These are phyloP conservation scores for Rhinoptilus africanus DNA, from an alignment of 2,113 vertebrate species.

Conservation along the genomic window DNA sequence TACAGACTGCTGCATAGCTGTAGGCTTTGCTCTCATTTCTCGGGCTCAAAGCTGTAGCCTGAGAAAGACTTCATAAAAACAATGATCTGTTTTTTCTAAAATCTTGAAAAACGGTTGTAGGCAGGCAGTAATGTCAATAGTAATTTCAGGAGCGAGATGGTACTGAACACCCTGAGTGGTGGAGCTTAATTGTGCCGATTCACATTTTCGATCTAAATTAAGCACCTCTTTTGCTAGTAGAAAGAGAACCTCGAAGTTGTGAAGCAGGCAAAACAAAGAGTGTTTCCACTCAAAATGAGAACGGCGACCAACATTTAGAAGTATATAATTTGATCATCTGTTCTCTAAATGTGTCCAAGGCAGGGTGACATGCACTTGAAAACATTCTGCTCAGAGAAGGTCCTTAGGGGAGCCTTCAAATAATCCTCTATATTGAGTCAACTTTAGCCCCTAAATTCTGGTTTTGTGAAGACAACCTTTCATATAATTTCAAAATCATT, in stretches of 20 bases:
- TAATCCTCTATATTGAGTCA: background rate
- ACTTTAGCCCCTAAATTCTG: background rate
- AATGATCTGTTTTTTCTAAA: slow-evolving; percentile 74
- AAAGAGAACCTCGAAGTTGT: slow-evolving; percentile 78
- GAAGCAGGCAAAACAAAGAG: slow-evolving; percentile 75
- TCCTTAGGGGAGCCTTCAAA: slow-evolving; percentile 2
- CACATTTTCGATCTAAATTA: slow-evolving; percentile 82
- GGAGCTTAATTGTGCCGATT: slow-evolving; percentile 76
- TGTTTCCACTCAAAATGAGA: slow-evolving; percentile 75
- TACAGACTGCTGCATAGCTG: slow-evolving; percentile 37
- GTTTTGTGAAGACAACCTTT: slow-evolving; percentile 28
- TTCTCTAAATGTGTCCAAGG: slow-evolving; percentile 71
- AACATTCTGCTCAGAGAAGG: slow-evolving; percentile 9
- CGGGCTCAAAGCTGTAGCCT: slow-evolving; percentile 52
- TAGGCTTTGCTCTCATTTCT: slow-evolving; percentile 47
- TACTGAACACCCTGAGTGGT: slow-evolving; percentile 61
- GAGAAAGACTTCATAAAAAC: slow-evolving; percentile 72
- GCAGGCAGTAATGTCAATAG: slow-evolving; percentile 59
- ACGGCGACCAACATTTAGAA: slow-evolving; percentile 69
- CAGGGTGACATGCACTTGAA: slow-evolving; percentile 21
- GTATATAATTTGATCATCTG: slow-evolving; percentile 75
- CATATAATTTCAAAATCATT: background rate
- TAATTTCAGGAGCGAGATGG: slow-evolving; percentile 77
- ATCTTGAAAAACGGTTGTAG: slow-evolving; percentile 74
- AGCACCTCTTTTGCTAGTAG: slow-evolving; percentile 68